Conservation (phyloP, 2,113 vertebrate genomes). For the Protomyctophum bolini region DNA sequence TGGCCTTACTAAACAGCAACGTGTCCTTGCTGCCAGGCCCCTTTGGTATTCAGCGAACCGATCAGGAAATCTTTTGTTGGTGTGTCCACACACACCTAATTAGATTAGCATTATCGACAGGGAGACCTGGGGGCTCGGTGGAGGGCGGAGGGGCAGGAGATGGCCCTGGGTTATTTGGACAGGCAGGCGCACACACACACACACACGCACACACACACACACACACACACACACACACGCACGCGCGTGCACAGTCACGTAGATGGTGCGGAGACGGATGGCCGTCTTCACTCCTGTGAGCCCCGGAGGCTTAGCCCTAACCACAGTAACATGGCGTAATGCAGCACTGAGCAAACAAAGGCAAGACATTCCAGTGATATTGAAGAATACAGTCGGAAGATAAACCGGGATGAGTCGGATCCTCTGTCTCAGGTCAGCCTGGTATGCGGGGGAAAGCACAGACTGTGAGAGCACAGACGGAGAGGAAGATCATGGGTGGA, state of each 20-base stretch:
- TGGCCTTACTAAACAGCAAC: neutral
- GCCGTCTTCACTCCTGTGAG: constrained; percentile 27
- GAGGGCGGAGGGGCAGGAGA: neutral
- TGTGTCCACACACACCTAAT: constrained; percentile 19
- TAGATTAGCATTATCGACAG: constrained; percentile 16
- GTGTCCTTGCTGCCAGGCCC: constrained; percentile 8
- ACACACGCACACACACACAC: no score
- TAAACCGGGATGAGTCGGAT: constrained; percentile 68
- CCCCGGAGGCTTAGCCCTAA: constrained; percentile 29
- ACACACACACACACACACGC: no score
- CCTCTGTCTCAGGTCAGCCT: constrained; percentile 53
- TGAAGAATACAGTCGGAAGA: constrained; percentile 69
- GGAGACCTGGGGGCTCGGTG: constrained; percentile 9
- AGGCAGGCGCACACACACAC: neutral
- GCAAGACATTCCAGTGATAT: constrained; percentile 73
- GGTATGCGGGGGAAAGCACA: constrained; percentile 45
- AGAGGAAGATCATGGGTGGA: constrained; percentile 10
- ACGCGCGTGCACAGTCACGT: no score
- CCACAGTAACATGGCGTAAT: constrained; percentile 49
- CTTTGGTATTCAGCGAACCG: constrained; percentile 24
- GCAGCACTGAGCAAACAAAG: constrained; percentile 60
- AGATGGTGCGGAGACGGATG: constrained; percentile 7
- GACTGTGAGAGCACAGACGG: constrained; percentile 23
- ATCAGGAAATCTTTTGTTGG: constrained; percentile 28
- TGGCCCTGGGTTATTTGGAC: constrained; percentile 20